phyloP scores from a whole-genome alignment of 2,113 vertebrate species.

The Eonycteris spelaea region DNA sequence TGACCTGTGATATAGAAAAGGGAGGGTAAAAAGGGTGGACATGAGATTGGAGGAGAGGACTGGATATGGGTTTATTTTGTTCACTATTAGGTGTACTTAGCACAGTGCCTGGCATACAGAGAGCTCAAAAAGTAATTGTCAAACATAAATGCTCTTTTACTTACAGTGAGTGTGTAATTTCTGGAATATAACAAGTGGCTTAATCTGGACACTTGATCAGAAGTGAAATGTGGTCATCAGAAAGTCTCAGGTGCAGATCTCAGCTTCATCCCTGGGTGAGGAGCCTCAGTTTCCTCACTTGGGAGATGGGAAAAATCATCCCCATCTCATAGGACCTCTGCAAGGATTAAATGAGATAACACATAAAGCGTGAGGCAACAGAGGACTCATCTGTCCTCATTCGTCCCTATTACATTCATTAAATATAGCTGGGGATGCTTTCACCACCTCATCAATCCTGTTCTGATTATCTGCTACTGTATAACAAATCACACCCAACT shows the following conservation, averaged over 20 bases:
- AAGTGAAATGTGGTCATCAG: not conserved
- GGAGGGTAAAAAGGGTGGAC: not conserved
- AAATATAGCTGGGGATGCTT: not conserved
- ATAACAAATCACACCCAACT: not conserved
- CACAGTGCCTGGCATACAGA: not conserved
- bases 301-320: not conserved
- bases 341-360: not conserved
- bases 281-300: not conserved
- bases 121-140: not conserved
- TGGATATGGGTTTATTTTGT: not conserved
- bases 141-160: not conserved
- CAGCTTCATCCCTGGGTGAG: not conserved
- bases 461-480: not conserved
- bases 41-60: not conserved
- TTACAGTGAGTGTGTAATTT: not conserved
- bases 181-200: not conserved
- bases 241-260: not conserved
- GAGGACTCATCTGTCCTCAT: not conserved
- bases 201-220: not conserved
- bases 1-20: not conserved
- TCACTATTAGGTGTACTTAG: not conserved
- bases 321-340: not conserved
- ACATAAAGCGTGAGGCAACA: not conserved
- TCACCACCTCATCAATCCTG: not conserved
- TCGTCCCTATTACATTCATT: not conserved